Evolutionary conservation across 2,888 invertebrate species (phyloP), one percentile per base, ranked within the genome.

Genomic region (Ormia ochracea): DNA sequence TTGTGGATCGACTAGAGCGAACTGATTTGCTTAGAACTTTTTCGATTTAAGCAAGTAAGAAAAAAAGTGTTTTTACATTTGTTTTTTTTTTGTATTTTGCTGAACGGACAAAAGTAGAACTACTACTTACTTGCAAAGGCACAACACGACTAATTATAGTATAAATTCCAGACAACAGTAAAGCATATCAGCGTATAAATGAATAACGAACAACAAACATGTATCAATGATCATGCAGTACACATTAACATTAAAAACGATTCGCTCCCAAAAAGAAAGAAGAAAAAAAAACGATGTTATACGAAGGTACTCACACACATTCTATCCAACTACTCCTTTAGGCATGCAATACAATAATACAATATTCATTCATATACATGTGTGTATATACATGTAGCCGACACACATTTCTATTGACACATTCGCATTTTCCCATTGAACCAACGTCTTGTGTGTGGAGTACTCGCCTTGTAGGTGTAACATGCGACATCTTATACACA

Each of bases 111-210:
- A 50, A 79, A 84, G 78, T 83, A 86, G 87, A 86, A 85, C 88
- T 84, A 88, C 89, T 87, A 89, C 88, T 88, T 87, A 89, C 89
- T 89, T 87, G 87, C 85, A 86, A 87, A 87, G 90, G 86, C 89
- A 87, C 86, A 88, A 88, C 86, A 86, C 87, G 86, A 89, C 90
- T 89, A 89, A 88, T 86, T 87, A 87, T 87, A 87, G 85, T 86
- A 85, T 88, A 86, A 88, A 85, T 84, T 87, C 83, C 85, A 87
- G 84, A 82, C 84, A 84, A 83, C 84, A 83, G 75, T 82, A 82
- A 76, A 84, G 82, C 84, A 83, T 83, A 81, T 79, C 79, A 59
- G 38, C 26, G 23, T 50, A 61, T 19, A 48, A 54, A 74, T 43
- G 14, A 43, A 50, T 50, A 50, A 50, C 68, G 66, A 68, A 48